phyloP scores from a whole-genome alignment of 1,140 invertebrate genomes.

The Hyphantria cunea region DNA sequence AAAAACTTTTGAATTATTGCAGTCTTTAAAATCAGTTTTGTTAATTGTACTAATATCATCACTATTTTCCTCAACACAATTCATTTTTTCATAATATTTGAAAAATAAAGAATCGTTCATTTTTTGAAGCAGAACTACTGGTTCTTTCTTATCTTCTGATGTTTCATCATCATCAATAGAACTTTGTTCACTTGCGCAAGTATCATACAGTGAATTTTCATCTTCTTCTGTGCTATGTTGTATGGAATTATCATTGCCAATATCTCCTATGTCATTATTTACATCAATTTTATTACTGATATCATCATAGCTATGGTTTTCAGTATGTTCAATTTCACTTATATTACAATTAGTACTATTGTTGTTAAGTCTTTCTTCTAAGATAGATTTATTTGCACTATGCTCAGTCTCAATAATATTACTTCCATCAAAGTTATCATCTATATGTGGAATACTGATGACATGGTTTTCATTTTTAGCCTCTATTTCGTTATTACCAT shows the following conservation, averaged over 20 bases:
- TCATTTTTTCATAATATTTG: constrained; percentile 53
- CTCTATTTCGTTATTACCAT: background rate
- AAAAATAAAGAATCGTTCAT: constrained; percentile 53
- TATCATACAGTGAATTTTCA: constrained; percentile 45
- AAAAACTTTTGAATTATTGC: background rate
- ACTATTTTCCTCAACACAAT: background rate
- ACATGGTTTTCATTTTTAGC: too few species aligned
- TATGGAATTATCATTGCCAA: constrained; percentile 8
- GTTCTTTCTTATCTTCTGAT: constrained; percentile 31
- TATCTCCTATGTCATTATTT: too few species aligned
- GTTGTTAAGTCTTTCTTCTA: too few species aligned
- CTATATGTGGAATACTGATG: too few species aligned
- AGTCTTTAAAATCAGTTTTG: background rate
- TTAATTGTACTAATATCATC: background rate
- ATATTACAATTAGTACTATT: too few species aligned
- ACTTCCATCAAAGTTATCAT: too few species aligned
- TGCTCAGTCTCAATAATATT: too few species aligned
- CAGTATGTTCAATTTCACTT: too few species aligned
- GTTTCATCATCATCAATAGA: constrained; percentile 9
- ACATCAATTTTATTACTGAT: constrained; percentile 15
- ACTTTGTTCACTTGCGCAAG: constrained; percentile 40
- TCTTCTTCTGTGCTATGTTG: constrained; percentile 9
- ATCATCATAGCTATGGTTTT: too few species aligned
- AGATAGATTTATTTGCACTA: too few species aligned
- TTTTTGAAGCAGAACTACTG: constrained; percentile 49